phyloP scores from a whole-genome alignment of 35 echinoderm and acorn worm species.

The Acanthaster planci region DNA sequence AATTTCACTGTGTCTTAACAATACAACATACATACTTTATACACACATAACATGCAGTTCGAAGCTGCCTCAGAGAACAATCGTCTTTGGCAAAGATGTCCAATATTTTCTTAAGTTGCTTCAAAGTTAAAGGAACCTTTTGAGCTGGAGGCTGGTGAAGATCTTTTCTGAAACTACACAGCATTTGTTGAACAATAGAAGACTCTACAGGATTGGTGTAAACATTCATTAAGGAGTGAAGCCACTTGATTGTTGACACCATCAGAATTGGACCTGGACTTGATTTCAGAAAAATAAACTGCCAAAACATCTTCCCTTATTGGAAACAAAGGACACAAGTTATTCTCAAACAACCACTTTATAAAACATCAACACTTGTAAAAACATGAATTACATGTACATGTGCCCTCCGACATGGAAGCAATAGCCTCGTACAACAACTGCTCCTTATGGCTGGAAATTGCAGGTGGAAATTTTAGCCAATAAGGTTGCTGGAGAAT shows the following conservation, averaged over 20 bases:
- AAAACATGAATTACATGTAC: neutral
- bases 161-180: neutral
- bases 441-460: neutral
- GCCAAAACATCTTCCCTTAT: neutral
- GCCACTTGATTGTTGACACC: neutral
- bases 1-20: neutral
- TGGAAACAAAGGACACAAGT: neutral
- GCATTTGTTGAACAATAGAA: neutral
- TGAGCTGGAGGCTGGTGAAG: neutral
- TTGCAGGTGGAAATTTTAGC: neutral
- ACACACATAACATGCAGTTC: neutral
- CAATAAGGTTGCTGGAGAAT: neutral
- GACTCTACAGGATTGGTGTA: neutral
- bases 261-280: neutral
- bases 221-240: neutral
- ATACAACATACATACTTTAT: neutral
- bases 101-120: neutral
- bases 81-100: neutral
- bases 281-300: neutral
- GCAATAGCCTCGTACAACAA: neutral
- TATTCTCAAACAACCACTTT: neutral
- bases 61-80: neutral
- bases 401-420: neutral
- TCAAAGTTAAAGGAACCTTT: too few relatives aligned
- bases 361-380: constrained; percentile 1